Base-by-base conservation (phyloP, 2,888 invertebrate species). In the Apomyelois bistriatella region DNA sequence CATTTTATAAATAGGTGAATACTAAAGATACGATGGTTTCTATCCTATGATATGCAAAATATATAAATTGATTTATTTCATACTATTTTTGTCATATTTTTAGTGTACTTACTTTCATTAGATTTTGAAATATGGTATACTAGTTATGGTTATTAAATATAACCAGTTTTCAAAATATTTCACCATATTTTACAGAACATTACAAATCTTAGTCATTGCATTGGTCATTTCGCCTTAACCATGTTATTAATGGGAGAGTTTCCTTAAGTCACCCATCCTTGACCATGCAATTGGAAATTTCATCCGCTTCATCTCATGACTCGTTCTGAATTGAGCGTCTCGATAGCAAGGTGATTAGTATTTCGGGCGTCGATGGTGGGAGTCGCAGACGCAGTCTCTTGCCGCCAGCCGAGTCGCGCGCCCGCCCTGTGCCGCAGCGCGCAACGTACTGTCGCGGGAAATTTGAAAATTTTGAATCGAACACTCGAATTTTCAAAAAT, bases 331-430 rank as follows among this genome's bases (percentile, higher is more conserved):
- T 78, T 78, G 76, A 70, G 66, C 65, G 74, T 78, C 74, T 79
- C 85, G 83, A 85, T 83, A 82, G 83, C 85, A 86, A 86, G 85
- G 86, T 86, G 86, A 88, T 87, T 85, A 85, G 81, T 80, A 82
- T 85, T 85, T 85, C 79, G 86, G 84, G 70, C 70, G 71, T 60
- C 70, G 59, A 71, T 79, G 79, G 82, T 81, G 85, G 86, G 82
- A 84, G 86, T 66, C 60, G 70, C 74, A 63, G 64, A 74, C 83
- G 85, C 88, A 89, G 89, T 89, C 85, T 82, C 86, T 82, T 78
- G 79, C 85, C 82, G 85, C 77, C 72, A 76, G 77, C 77, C 82
- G 77, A 71, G 68, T 72, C 63, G 82, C 74, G 85, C 85, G 87
- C 76, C 74, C 77, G 79, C 67, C 65, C 75, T 79, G 65, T 71